Evolutionary conservation across 2,888 invertebrate genomes (phyloP), one percentile per base, ranked within the genome.

Genomic region (Drosophila robusta): DNA sequence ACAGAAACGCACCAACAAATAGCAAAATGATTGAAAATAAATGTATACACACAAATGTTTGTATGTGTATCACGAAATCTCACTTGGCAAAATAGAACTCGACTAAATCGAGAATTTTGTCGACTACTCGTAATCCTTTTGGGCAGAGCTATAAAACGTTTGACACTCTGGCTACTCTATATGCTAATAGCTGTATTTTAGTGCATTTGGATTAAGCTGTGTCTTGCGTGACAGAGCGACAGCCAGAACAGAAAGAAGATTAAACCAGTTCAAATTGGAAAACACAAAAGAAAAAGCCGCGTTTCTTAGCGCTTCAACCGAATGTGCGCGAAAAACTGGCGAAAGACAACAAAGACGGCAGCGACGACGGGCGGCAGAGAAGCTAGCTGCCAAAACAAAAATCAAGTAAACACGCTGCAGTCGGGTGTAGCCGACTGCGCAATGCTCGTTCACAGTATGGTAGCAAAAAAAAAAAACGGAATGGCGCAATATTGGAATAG

Each of bases 271-370:
- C 34, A 24, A 16, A 38, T 64, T 5, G n/a, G 24, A 56, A 61
- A 71, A 61, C 61, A 76, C 56, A 50, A 66, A 54, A 38, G 24
- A 57, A 46, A 55, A 70, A 58, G 60, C 55, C 73, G 77, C 72
- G 52, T 57, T 75, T 58, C 77, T 57, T 60, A 55, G 47, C 78
- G 70, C 57, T 76, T 50, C 62, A 56, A 66, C 50, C 74, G 76
- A 73, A 74, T 57, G 70, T 77, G 62, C 75, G 55, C 75, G 75
- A 70, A 74, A 70, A 76, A 76, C 70, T 78, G 76, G 62, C 52
- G 18, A 61, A 34, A 52, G 54, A 65, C 52, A 54, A 73, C 49
- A 57, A 56, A 46, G 52, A 56, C 50, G 70, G 46, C 51, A 39
- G 42, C 51, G 70, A 65, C 65, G 67, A 55, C 47, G 50, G 57